Percentiles rank a stretch among this genome's conserved stretches.
Evolutionary conservation across 1,140 invertebrate species (phyloP).

Genomic region (Andrena cerasifolii): DNA sequence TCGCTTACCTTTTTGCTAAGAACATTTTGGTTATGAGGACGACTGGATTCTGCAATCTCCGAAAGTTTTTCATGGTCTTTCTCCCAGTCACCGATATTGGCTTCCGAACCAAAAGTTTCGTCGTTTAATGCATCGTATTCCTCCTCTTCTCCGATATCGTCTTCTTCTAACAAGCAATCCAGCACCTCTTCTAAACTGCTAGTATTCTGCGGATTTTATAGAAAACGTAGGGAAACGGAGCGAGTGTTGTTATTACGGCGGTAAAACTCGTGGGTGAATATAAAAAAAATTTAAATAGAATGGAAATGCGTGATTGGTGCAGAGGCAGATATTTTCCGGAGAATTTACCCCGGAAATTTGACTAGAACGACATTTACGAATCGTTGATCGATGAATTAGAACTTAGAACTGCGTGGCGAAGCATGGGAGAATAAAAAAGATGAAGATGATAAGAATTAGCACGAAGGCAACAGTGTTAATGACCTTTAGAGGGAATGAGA

Average conservation of each 20-base stretch:
- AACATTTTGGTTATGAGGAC: conserved; percentile 75
- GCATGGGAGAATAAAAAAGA: background rate
- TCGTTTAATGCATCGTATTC: conserved; percentile 95
- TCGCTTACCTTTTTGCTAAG: conserved; percentile 62
- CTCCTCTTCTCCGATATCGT: conserved; percentile 88
- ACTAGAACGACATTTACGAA: background rate
- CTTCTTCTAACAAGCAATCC: conserved; percentile 81
- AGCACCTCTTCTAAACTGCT: conserved; percentile 74
- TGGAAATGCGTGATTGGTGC: background rate
- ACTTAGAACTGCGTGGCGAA: background rate
- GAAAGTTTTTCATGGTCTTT: conserved; percentile 87
- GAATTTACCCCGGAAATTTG: background rate
- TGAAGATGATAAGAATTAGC: background rate
- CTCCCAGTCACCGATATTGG: conserved; percentile 88
- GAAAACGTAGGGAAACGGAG: conserved; percentile 19
- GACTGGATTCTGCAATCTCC: conserved; percentile 83
- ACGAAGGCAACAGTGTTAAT: conserved; percentile 44
- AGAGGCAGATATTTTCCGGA: background rate
- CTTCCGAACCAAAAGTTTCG: conserved; percentile 92
- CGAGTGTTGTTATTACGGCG: background rate
- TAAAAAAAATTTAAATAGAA: background rate
- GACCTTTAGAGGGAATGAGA: conserved; percentile 54
- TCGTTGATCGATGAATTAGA: background rate
- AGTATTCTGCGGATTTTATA: too few relatives aligned
- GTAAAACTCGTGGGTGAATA: background rate